These are phyloP conservation scores for Sesamia inferens DNA, from an alignment of 2,888 invertebrate genomes.

Conservation along the genomic window DNA sequence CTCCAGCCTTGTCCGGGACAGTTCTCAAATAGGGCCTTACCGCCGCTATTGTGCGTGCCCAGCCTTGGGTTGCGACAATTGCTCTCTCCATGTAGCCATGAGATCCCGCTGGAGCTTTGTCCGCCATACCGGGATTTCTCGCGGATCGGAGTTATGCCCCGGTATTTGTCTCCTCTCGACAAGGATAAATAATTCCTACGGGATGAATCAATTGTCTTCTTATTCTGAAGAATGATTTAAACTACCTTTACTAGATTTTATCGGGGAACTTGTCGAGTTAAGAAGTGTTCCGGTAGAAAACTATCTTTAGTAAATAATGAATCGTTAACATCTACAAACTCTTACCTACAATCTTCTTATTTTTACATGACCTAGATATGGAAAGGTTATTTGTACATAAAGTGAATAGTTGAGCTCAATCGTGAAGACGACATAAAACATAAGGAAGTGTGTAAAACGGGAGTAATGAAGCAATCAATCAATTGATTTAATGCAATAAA, in stretches of 20 bases:
- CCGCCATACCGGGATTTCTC: too few relatives aligned
- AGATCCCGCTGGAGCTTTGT: too few relatives aligned
- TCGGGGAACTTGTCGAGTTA: neutral
- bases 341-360: neutral
- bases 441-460: neutral
- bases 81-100: too few relatives aligned
- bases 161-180: too few relatives aligned
- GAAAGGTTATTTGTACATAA: neutral
- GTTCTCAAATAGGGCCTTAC: too few relatives aligned
- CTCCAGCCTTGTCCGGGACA: too few relatives aligned
- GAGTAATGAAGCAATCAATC: slow-evolving; percentile 3
- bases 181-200: too few relatives aligned
- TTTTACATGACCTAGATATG: neutral
- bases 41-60: too few relatives aligned
- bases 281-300: neutral
- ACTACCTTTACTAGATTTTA: neutral
- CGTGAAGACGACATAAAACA: neutral
- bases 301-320: neutral
- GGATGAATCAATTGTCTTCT: neutral
- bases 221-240: neutral
- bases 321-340: neutral
- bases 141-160: too few relatives aligned
- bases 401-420: neutral
- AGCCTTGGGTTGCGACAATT: too few relatives aligned
- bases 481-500: slow-evolving; percentile 17